Evolutionary conservation across 2,113 vertebrate species (phyloP).

Genomic region (Spea multiplicata): DNA sequence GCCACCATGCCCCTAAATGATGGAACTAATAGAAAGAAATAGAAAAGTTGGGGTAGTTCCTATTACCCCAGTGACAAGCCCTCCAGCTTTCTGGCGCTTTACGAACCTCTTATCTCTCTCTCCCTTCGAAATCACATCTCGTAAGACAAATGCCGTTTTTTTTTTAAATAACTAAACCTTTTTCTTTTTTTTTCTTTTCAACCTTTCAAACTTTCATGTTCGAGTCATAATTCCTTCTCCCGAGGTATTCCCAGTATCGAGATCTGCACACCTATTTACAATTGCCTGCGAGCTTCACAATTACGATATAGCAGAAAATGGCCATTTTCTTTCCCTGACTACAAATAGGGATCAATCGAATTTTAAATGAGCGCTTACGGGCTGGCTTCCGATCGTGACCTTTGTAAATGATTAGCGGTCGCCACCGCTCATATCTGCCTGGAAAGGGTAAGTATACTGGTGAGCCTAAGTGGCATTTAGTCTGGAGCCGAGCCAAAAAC

Average conservation of each 20-base stretch:
- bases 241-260: slow-evolving; percentile 67
- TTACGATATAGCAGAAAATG: slow-evolving; percentile 81
- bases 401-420: slow-evolving; percentile 92
- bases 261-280: slow-evolving; percentile 78
- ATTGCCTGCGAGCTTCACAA: slow-evolving; percentile 78
- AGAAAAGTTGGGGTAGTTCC: too few relatives aligned
- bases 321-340: slow-evolving; percentile 79
- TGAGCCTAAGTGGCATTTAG: slow-evolving; percentile 83
- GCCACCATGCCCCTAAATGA: too few relatives aligned
- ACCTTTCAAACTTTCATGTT: slow-evolving; percentile 67
- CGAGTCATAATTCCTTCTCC: slow-evolving; percentile 72
- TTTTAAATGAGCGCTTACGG: slow-evolving; percentile 80
- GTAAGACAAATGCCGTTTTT: background rate
- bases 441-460: slow-evolving; percentile 75
- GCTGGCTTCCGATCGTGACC: slow-evolving; percentile 80
- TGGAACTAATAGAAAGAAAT: too few relatives aligned
- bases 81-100: too few relatives aligned
- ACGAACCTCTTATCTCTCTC: too few relatives aligned
- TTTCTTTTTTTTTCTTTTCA: slow-evolving; percentile 71
- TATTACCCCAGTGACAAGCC: too few relatives aligned
- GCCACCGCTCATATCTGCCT: slow-evolving; percentile 73
- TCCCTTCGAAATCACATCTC: background rate
- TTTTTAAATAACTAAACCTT: slow-evolving; percentile 44
- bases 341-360: slow-evolving; percentile 85
- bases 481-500: slow-evolving; percentile 74